phyloP scores from a whole-genome alignment of 35 echinoderm and acorn worm species.

The Stichopus chloronotus region DNA sequence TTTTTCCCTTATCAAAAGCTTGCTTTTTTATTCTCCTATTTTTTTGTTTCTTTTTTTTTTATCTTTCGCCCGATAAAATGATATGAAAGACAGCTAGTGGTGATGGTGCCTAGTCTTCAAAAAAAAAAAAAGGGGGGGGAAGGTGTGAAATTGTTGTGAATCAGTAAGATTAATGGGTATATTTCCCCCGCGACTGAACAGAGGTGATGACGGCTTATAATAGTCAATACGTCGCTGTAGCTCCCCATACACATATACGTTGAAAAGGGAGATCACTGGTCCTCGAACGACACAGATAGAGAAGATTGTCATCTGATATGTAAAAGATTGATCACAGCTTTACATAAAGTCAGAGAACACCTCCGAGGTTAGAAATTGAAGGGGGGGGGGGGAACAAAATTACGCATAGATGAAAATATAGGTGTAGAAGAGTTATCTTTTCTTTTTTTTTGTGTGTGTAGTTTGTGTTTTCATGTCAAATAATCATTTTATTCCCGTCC shows the following conservation, averaged over 20 bases:
- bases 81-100: too few relatives aligned
- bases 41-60: too few relatives aligned
- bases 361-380: not conserved
- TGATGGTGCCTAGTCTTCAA: not conserved
- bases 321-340: constrained; percentile 27
- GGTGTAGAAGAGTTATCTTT: too few relatives aligned
- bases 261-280: not conserved
- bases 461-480: too few relatives aligned
- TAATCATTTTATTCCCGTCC: too few relatives aligned
- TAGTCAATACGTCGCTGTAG: not conserved
- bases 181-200: not conserved
- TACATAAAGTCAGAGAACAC: not conserved
- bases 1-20: too few relatives aligned
- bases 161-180: constrained; percentile 37
- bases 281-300: constrained; percentile 21
- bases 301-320: constrained; percentile 12
- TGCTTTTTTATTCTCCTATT: too few relatives aligned
- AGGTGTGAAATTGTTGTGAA: constrained; percentile 40
- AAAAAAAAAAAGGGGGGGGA: too few relatives aligned
- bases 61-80: too few relatives aligned
- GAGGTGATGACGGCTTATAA: not conserved
- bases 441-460: too few relatives aligned
- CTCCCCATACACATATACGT: not conserved
- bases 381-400: not conserved
- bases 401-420: too few relatives aligned